Evolutionary conservation across 2,113 vertebrate genomes (phyloP).

Genomic region (Calonectris borealis): DNA sequence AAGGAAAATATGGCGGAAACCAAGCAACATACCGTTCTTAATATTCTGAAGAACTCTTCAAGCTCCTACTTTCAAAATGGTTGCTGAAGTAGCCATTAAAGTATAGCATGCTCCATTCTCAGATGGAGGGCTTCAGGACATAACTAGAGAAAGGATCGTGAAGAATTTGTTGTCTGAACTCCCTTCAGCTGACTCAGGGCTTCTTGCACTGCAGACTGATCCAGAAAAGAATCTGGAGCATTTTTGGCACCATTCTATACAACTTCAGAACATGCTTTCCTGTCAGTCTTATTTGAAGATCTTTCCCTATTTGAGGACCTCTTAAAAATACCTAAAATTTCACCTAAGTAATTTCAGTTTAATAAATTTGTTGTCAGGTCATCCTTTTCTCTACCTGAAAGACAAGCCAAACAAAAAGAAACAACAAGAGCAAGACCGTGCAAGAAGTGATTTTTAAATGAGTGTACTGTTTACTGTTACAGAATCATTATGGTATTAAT

Average conservation of each 20-base stretch:
- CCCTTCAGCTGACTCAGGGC: background rate
- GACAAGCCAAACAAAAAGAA: background rate
- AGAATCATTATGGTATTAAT: background rate
- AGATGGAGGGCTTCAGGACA: background rate
- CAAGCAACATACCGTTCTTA: background rate
- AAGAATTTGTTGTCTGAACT: background rate
- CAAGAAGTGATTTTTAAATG: background rate
- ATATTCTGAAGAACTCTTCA: background rate
- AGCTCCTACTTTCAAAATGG: background rate
- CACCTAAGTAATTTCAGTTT: background rate
- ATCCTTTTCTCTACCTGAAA: background rate
- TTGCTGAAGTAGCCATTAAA: background rate
- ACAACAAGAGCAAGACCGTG: background rate
- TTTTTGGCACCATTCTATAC: background rate
- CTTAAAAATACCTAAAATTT: background rate
- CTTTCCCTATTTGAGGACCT: background rate
- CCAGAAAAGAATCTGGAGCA: background rate
- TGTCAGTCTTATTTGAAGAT: background rate
- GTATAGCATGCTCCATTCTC: background rate
- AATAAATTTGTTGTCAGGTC: background rate
- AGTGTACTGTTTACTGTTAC: background rate
- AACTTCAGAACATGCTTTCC: background rate
- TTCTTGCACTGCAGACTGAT: background rate
- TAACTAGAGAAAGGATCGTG: background rate
- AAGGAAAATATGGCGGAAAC: background rate